These are phyloP conservation scores for Steinernema khuongi DNA, from an alignment of 1,140 invertebrate species.

Conservation along the genomic window DNA sequence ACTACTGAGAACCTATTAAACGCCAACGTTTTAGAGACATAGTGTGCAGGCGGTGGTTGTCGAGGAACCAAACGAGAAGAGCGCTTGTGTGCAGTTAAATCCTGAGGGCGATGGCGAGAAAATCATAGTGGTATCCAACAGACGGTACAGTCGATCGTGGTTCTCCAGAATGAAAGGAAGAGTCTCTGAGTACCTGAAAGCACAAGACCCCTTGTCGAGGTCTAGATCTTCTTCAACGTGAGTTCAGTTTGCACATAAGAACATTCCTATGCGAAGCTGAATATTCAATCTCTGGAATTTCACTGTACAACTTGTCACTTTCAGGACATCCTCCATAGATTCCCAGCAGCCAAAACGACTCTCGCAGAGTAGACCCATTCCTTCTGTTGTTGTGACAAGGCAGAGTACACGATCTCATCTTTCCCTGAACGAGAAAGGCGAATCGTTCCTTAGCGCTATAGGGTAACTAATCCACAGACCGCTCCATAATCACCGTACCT, in stretches of 20 bases:
- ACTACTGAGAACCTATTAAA: neutral
- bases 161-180: neutral
- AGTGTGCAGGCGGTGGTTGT: neutral
- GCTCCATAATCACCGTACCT: slow-evolving; percentile 15
- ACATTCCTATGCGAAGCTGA: neutral
- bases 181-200: neutral
- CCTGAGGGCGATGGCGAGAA: neutral
- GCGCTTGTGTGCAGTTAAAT: neutral
- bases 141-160: neutral
- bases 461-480: neutral
- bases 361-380: neutral
- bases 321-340: neutral
- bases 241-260: neutral
- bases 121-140: neutral
- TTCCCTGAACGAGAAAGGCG: neutral
- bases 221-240: slow-evolving; percentile 1
- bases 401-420: neutral
- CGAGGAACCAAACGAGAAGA: neutral
- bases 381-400: neutral
- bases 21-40: neutral
- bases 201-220: neutral
- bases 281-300: neutral
- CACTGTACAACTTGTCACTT: neutral
- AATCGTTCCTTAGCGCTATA: neutral
- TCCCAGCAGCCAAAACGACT: neutral